A percentile compares a stretch with the other conserved stretches of the same genome.
Evolutionary conservation across 30 jellyfish, hydroid and myxozoan genomes (phyloP).

Genomic region (Rhopilema esculentum): DNA sequence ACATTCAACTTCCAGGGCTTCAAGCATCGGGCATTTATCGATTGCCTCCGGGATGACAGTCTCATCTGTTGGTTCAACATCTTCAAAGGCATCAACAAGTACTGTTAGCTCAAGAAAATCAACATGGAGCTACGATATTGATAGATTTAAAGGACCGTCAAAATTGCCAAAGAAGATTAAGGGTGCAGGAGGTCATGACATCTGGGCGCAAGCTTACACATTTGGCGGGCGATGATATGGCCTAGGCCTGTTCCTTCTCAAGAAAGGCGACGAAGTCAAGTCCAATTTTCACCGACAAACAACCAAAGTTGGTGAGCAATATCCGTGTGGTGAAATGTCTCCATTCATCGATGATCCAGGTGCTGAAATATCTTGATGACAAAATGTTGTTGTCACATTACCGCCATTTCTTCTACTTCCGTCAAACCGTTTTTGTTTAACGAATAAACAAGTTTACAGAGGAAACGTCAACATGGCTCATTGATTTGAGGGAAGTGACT

Average conservation of each 20-base stretch:
- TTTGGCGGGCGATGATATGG: constrained; percentile 67
- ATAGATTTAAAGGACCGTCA: constrained; percentile 61
- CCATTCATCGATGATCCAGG: no score
- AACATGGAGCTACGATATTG: constrained; percentile 46
- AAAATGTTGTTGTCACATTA: no score
- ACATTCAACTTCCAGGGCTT: constrained; percentile 32
- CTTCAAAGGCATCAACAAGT: constrained; percentile 22
- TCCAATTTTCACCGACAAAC: no score
- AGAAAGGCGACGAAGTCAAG: no score
- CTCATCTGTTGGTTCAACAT: constrained; percentile 17
- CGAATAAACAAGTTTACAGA: no score
- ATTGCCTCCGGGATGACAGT: constrained; percentile 42
- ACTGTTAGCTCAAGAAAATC: constrained; percentile 16
- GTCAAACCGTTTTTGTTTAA: no score
- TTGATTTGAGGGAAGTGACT: no score
- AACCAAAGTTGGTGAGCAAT: no score
- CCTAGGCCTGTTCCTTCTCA: neutral
- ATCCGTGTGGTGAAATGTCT: no score
- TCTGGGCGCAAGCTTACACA: constrained; percentile 82
- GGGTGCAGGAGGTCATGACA: constrained; percentile 43
- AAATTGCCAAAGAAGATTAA: constrained; percentile 35
- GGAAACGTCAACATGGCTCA: no score
- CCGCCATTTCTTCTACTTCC: no score
- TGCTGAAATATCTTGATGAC: no score
- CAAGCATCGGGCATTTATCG: constrained; percentile 57